Conservation (phyloP, 2,888 invertebrate species). For the Timandra comae region DNA sequence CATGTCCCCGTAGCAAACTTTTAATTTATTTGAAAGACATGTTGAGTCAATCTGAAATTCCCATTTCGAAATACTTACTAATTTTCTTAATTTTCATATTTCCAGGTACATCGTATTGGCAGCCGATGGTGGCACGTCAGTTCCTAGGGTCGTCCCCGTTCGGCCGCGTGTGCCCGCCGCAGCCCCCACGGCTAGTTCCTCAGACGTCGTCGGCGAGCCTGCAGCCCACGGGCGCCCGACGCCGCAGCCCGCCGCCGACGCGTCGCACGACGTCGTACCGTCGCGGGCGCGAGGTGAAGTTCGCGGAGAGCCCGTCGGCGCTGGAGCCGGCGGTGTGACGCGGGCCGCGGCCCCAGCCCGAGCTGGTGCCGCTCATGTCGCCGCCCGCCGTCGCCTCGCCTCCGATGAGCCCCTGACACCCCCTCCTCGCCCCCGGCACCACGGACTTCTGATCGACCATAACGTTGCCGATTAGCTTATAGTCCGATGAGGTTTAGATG, state of each 20-base stretch:
- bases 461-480: constrained; percentile 7
- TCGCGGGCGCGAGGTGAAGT: constrained; percentile 72
- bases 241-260: constrained; percentile 56
- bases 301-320: constrained; percentile 53
- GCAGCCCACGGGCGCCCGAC: constrained; percentile 47
- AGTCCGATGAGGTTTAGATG: no score
- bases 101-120: constrained; percentile 76
- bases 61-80: no score
- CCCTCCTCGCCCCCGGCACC: constrained; percentile 35
- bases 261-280: constrained; percentile 66
- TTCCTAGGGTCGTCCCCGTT: constrained; percentile 84
- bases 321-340: constrained; percentile 64
- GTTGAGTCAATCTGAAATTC: no score
- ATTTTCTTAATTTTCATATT: no score
- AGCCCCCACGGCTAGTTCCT: constrained; percentile 41
- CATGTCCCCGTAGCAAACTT: no score
- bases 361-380: constrained; percentile 72
- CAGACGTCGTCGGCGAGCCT: constrained; percentile 69
- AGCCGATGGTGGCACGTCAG: constrained; percentile 83
- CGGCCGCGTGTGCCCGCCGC: constrained; percentile 37
- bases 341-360: constrained; percentile 72
- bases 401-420: constrained; percentile 46
- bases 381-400: constrained; percentile 32
- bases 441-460: constrained; percentile 53
- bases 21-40: no score